These are phyloP conservation scores for Trissoscelio sp. DNA, from an alignment of 2,888 invertebrate genomes.

Conservation along the genomic window DNA sequence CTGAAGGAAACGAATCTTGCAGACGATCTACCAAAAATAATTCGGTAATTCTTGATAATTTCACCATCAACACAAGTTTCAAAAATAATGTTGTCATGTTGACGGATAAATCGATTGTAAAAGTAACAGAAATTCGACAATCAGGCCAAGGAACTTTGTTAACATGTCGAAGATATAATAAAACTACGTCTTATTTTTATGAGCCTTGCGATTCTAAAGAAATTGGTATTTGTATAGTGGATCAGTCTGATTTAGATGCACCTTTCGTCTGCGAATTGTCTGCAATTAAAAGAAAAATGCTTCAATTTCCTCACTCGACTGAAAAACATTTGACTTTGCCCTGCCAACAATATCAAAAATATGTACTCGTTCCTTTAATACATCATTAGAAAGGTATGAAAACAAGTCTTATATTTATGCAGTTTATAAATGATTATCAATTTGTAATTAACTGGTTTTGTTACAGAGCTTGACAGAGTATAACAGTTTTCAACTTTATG, in stretches of 20 bases:
- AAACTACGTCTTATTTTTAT: conserved; percentile 10
- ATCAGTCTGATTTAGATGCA: conserved; percentile 2
- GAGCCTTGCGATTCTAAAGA: conserved; percentile 17
- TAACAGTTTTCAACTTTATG: too few relatives aligned
- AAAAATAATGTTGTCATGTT: conserved; percentile 21
- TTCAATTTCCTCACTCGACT: conserved; percentile 11
- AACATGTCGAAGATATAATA: conserved; percentile 8
- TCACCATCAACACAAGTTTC: conserved; percentile 9
- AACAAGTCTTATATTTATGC: background rate
- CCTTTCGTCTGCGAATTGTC: conserved; percentile 9
- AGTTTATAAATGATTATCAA: background rate
- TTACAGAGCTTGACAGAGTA: too few relatives aligned
- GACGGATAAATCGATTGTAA: conserved; percentile 10
- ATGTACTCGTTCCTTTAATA: conserved; percentile 18
- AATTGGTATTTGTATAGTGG: conserved; percentile 13
- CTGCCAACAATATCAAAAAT: conserved; percentile 19
- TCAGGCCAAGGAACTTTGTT: background rate
- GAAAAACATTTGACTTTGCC: conserved; percentile 3
- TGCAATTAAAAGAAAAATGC: conserved; percentile 4
- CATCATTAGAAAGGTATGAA: conserved; percentile 7
- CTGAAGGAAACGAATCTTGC: background rate
- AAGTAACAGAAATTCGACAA: conserved; percentile 13
- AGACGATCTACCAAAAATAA: conserved; percentile 6
- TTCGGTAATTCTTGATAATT: conserved; percentile 4
- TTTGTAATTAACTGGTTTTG: background rate